Conservation (phyloP, 2,888 invertebrate species). For the Cartodere bifasciata region DNA sequence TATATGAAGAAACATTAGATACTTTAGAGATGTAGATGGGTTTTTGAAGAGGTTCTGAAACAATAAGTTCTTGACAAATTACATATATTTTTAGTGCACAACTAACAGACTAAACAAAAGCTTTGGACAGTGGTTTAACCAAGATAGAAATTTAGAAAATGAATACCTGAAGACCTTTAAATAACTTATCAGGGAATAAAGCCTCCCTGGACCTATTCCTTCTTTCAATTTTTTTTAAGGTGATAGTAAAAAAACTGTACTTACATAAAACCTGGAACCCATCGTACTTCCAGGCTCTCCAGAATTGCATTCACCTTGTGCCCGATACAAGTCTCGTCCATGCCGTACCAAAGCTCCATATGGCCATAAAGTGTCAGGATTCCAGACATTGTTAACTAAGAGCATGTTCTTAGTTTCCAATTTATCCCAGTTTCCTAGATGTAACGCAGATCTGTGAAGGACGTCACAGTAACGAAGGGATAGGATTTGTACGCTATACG, state of each 20-base stretch:
- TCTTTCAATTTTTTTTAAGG: no score
- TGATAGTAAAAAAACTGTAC: no score
- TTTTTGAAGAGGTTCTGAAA: slow-evolving; percentile 75
- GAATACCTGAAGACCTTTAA: no score
- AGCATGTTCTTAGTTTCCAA: slow-evolving; percentile 34
- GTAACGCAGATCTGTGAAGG: slow-evolving; percentile 78
- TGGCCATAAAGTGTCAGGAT: slow-evolving; percentile 53
- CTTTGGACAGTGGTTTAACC: no score
- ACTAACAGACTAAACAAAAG: no score
- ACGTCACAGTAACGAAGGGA: slow-evolving; percentile 67
- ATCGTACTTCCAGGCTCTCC: slow-evolving; percentile 76
- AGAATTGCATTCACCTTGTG: slow-evolving; percentile 67
- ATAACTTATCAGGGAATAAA: no score
- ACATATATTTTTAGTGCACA: no score
- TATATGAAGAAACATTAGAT: slow-evolving; percentile 58
- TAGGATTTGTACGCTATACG: slow-evolving; percentile 58
- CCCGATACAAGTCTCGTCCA: slow-evolving; percentile 59
- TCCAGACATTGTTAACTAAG: slow-evolving; percentile 37
- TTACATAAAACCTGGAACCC: slow-evolving; percentile 79
- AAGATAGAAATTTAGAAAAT: no score
- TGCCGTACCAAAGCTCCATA: slow-evolving; percentile 62
- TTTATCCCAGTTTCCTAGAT: slow-evolving; percentile 66
- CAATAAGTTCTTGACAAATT: background rate
- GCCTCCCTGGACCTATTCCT: no score
- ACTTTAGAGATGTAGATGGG: slow-evolving; percentile 64